Conservation (phyloP, 1,140 invertebrate species). For the Glossosoma conforme region DNA sequence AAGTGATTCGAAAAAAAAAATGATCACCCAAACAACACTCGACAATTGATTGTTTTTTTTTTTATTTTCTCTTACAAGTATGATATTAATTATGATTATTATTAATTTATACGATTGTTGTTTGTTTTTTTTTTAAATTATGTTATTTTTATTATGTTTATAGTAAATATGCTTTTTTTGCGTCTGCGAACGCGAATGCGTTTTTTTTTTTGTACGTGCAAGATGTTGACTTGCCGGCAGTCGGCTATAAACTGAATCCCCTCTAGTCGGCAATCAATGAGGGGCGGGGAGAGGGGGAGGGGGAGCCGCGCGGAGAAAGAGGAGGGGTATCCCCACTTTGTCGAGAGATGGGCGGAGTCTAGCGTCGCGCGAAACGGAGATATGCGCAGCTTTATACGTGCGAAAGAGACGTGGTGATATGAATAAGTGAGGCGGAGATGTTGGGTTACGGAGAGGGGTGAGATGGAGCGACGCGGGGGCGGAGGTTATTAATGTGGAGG, state of each 20-base stretch:
- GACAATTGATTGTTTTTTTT: too few species aligned
- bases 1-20: too few species aligned
- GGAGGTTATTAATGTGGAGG: slow-evolving; percentile 29
- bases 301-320: slow-evolving; percentile 6
- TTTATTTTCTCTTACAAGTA: neutral
- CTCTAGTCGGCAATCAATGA: slow-evolving; percentile 19
- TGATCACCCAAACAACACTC: too few species aligned
- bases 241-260: slow-evolving; percentile 21
- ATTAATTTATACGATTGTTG: slow-evolving; percentile 9
- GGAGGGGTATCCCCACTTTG: slow-evolving; percentile 7
- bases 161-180: too few species aligned
- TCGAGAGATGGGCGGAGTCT: slow-evolving; percentile 11
- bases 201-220: slow-evolving; percentile 1
- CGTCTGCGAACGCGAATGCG: slow-evolving; percentile 8
- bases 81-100: neutral
- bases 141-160: too few species aligned
- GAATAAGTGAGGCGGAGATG: slow-evolving; percentile 11
- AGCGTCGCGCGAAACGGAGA: slow-evolving; percentile 4
- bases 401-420: slow-evolving; percentile 1
- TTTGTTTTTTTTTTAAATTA: slow-evolving; percentile 15
- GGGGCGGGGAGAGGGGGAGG: slow-evolving; percentile 15
- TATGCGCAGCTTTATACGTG: neutral
- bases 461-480: too few species aligned
- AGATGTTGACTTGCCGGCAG: slow-evolving; percentile 15
- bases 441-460: too few species aligned